phyloP scores from a whole-genome alignment of 2,113 vertebrate species.

The Xyliphius kryptos region DNA sequence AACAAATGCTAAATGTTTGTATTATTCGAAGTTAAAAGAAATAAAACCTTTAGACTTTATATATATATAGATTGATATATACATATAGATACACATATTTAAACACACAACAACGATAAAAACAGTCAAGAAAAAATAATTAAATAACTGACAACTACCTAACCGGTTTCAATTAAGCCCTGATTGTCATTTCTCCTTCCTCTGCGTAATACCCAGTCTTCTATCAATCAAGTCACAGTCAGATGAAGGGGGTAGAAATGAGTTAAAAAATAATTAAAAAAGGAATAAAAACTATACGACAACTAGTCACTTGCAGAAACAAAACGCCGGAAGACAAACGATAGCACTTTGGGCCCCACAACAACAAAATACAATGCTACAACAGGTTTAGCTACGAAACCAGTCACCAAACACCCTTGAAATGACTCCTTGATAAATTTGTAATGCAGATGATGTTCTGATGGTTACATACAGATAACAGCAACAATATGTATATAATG shows the following conservation, averaged over 20 bases:
- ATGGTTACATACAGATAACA: slow-evolving; percentile 59
- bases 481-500: slow-evolving; percentile 54
- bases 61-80: slow-evolving; percentile 46
- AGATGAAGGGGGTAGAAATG: slow-evolving; percentile 12
- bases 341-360: slow-evolving; percentile 31
- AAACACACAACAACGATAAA: slow-evolving; percentile 52
- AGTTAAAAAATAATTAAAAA: background rate
- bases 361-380: slow-evolving; percentile 30
- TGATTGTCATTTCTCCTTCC: slow-evolving; percentile 54
- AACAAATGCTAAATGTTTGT: slow-evolving; percentile 26
- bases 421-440: slow-evolving; percentile 32
- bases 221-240: slow-evolving; percentile 13
- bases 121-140: slow-evolving; percentile 53
- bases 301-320: slow-evolving; percentile 13
- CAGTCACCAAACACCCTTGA: slow-evolving; percentile 17
- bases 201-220: slow-evolving; percentile 13
- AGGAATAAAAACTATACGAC: background rate
- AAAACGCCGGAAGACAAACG: slow-evolving; percentile 28
- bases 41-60: slow-evolving; percentile 31
- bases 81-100: slow-evolving; percentile 16
- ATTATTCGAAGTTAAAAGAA: slow-evolving; percentile 31
- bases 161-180: slow-evolving; percentile 39
- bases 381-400: slow-evolving; percentile 25
- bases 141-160: slow-evolving; percentile 36
- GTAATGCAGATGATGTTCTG: slow-evolving; percentile 49